These are phyloP conservation scores for Osmerus eperlanus DNA, from an alignment of 2,113 vertebrate genomes.

Conservation along the genomic window DNA sequence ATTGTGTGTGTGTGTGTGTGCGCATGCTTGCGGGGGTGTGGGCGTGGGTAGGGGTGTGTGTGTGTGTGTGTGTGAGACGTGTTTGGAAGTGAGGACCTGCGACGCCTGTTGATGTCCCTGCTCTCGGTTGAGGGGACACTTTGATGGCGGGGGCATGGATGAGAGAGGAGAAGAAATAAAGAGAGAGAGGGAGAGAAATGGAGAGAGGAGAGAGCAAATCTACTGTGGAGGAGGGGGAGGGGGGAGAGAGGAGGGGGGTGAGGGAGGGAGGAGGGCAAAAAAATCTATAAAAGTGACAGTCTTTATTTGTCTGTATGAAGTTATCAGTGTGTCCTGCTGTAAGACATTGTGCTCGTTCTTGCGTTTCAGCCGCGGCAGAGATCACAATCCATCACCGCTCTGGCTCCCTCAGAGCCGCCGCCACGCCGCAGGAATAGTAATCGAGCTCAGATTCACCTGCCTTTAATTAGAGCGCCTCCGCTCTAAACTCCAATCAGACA, in stretches of 20 bases:
- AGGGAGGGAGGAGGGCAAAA: conserved; percentile 29
- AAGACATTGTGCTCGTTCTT: conserved; percentile 69
- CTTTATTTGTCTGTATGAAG: conserved; percentile 82
- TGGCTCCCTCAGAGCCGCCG: conserved; percentile 43
- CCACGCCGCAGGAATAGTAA: conserved; percentile 72
- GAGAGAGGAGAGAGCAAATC: neutral
- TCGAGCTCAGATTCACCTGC: conserved; percentile 69
- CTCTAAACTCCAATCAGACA: conserved; percentile 50
- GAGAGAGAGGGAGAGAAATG: conserved; percentile 3
- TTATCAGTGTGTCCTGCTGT: conserved; percentile 74
- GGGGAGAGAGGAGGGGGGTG: conserved; percentile 13
- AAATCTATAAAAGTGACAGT: conserved; percentile 79
- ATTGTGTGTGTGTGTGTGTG: neutral
- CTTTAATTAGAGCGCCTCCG: conserved; percentile 65
- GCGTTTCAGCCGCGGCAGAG: conserved; percentile 59
- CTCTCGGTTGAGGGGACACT: conserved; percentile 39
- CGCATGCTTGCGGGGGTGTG: too few species aligned
- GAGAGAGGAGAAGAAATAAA: conserved; percentile 30
- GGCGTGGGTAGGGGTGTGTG: too few species aligned
- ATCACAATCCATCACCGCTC: conserved; percentile 72
- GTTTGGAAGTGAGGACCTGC: conserved; percentile 8
- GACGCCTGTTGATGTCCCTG: conserved; percentile 38
- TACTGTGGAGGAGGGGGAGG: conserved; percentile 22
- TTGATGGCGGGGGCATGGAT: conserved; percentile 28
- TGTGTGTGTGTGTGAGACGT: too few species aligned